phyloP scores from a whole-genome alignment of 2,797 vertebrate genomes.

The Diglossa cyanea region DNA sequence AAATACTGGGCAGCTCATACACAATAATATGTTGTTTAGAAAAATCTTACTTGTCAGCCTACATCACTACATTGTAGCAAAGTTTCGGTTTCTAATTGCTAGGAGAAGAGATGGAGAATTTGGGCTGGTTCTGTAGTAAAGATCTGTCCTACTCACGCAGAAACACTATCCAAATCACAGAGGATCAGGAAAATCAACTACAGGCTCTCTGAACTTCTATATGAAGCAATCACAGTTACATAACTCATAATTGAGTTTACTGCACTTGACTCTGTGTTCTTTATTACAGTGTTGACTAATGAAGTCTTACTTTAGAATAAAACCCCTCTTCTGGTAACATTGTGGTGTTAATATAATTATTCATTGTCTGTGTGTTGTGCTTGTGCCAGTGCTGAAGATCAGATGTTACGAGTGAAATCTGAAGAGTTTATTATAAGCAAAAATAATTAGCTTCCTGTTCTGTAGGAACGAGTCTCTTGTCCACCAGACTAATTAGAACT shows the following conservation, averaged over 20 bases:
- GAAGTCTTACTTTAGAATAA: slow-evolving; percentile 14
- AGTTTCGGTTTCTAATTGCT: not conserved
- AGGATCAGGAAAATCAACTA: not conserved
- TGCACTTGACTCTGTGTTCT: slow-evolving; percentile 1
- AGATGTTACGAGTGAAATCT: slow-evolving; percentile 38
- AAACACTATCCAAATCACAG: not conserved
- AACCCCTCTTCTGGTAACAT: not conserved
- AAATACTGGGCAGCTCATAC: not conserved
- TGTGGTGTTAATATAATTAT: slow-evolving; percentile 13
- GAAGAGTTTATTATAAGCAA: slow-evolving; percentile 27
- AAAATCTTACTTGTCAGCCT: not conserved
- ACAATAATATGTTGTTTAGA: accelerated
- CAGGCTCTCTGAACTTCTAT: not conserved
- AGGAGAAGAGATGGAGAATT: not conserved
- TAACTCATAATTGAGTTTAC: slow-evolving; percentile 17
- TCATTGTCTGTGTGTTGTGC: slow-evolving; percentile 5
- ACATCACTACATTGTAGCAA: not conserved
- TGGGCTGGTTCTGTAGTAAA: not conserved
- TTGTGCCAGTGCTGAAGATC: slow-evolving; percentile 21
- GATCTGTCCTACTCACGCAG: not conserved
- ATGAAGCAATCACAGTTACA: slow-evolving; percentile 34
- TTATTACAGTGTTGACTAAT: slow-evolving; percentile 37
- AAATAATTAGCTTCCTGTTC: slow-evolving; percentile 56
- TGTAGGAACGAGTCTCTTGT: slow-evolving; percentile 38
- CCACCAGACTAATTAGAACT: slow-evolving; percentile 36